Evolutionary conservation across 2,888 invertebrate species (phyloP), one percentile per base, ranked within the genome.

Genomic region (Hyalella azteca): DNA sequence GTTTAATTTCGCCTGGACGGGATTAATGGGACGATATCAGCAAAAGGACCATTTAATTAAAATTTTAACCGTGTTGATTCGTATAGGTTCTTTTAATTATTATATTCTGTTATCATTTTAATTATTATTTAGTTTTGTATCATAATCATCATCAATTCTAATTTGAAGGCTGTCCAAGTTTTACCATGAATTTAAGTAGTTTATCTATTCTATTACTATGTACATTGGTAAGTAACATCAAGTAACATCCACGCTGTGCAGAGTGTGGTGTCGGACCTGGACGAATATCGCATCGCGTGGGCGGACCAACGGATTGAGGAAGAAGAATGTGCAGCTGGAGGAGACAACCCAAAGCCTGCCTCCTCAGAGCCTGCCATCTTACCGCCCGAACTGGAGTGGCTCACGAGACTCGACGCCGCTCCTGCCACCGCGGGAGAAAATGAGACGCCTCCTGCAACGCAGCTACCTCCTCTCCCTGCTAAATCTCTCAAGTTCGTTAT

Each of bases 231-330:
- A 15, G 15, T 40, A 36, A 29, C 60, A 15, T 66, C 41, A 4
- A 39, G 26, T 39, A 32, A 32, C 54, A 50, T n/a, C 19, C n/a
- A 54, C 13, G 11, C 11, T 19, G 19, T 73, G 13, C 82, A 82
- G 82, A 60, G 29, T 48, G 49, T 80, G n/a, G 77, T 80, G 26
- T 73, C 80, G 9, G 75, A 73, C 22, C 39, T 82, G 78, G 82
- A 82, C 54, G 80, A 82, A 39, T 77, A 79, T 40, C 78, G 77
- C 66, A 75, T 82, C 36, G 66, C 41, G 3, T 82, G 82, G 82
- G 82, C 82, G 0, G 82, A 82, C 77, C 82, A 82, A 77, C 79
- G 80, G 78, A 19, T 50, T 19, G 54, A 19, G 11, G 22, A 22
- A 11, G 76, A 59, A n/a, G 41, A 49, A 22, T 40, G 49, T 5